These are phyloP conservation scores for Corythucha ciliata DNA, from an alignment of 2,888 invertebrate genomes.

Conservation along the genomic window DNA sequence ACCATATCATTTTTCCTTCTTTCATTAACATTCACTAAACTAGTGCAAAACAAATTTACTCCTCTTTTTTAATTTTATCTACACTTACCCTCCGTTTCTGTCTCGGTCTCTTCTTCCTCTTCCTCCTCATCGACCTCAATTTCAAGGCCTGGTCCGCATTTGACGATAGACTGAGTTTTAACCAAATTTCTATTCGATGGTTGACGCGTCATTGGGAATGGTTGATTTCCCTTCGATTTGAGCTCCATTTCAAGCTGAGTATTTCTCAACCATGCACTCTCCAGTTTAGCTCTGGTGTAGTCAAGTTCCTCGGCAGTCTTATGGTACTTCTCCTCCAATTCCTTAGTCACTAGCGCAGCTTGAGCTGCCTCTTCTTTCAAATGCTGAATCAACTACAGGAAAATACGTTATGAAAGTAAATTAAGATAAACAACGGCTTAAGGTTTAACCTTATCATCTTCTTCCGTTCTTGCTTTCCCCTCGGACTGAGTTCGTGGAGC, in stretches of 20 bases:
- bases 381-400: conserved; percentile 36
- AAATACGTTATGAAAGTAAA: background rate
- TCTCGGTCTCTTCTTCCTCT: conserved; percentile 29
- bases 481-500: conserved; percentile 26
- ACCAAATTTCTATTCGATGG: conserved; percentile 37
- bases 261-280: conserved; percentile 69
- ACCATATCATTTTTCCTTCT: too few species aligned
- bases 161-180: conserved; percentile 28
- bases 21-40: background rate
- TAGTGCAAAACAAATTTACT: too few species aligned
- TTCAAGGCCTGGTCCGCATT: conserved; percentile 33
- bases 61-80: too few species aligned
- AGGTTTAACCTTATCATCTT: conserved; percentile 37
- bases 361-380: conserved; percentile 66
- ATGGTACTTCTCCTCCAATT: conserved; percentile 69
- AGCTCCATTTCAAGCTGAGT: conserved; percentile 66
- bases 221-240: conserved; percentile 46
- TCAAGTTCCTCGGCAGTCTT: conserved; percentile 67
- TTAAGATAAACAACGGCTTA: too few species aligned
- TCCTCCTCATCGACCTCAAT: conserved; percentile 30
- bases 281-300: conserved; percentile 61
- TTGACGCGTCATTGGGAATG: conserved; percentile 33
- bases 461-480: conserved; percentile 33
- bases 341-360: conserved; percentile 67
- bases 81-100: conserved; percentile 34